Conservation (phyloP, 2,113 vertebrate species). For the Seriola dumerili region DNA sequence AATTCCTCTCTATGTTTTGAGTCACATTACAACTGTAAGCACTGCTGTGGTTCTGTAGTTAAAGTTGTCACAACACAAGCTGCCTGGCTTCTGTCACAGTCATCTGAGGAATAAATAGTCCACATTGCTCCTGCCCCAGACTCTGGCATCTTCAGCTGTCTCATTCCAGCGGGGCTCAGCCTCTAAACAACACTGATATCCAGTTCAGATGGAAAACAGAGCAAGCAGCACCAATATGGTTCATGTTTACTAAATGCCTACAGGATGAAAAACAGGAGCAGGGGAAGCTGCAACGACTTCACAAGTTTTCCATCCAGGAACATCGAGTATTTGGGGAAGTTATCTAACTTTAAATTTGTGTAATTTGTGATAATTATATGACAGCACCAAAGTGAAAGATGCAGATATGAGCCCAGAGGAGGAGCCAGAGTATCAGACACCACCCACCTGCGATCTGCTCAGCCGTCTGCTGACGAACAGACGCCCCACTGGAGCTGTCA, state of each 20-base stretch:
- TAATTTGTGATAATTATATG: conserved; percentile 51
- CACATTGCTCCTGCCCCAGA: conserved; percentile 45
- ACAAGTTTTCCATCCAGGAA: conserved; percentile 5
- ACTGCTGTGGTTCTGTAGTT: conserved; percentile 25
- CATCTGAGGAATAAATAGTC: conserved; percentile 74
- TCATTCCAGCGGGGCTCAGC: conserved; percentile 50
- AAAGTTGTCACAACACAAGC: conserved; percentile 60
- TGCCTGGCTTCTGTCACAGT: conserved; percentile 59
- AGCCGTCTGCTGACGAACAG: conserved; percentile 81
- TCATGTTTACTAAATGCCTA: conserved; percentile 13
- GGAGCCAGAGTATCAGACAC: conserved; percentile 76
- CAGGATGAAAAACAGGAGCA: conserved; percentile 22
- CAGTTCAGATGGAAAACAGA: conserved; percentile 57
- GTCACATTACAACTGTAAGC: conserved; percentile 32
- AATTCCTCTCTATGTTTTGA: conserved; percentile 27
- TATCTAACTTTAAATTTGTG: neutral
- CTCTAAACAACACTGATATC: conserved; percentile 57
- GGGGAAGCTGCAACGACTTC: neutral
- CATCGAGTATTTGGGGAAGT: conserved; percentile 25
- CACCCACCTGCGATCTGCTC: conserved; percentile 80
- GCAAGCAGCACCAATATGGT: conserved; percentile 2
- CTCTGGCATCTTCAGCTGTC: conserved; percentile 75
- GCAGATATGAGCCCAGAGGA: conserved; percentile 59
- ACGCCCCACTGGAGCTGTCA: conserved; percentile 78
- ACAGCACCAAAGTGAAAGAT: conserved; percentile 38